Evolutionary conservation across 2,888 invertebrate genomes (phyloP).

Genomic region (Agrochola macilenta): DNA sequence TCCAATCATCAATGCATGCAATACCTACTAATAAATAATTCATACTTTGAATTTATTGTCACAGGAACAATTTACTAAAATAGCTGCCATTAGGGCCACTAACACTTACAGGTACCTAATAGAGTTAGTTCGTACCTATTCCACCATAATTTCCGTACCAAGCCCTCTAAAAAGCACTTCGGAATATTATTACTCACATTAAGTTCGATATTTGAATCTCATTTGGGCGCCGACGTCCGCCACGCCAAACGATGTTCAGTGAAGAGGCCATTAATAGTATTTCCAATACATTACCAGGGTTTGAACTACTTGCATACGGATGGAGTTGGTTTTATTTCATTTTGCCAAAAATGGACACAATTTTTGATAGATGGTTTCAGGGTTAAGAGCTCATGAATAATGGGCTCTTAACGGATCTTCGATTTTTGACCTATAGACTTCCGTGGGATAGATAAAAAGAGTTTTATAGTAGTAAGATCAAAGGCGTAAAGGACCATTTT

Average conservation of each 20-base stretch:
- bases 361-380: neutral
- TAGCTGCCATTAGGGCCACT: slow-evolving; percentile 2
- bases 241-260: slow-evolving; percentile 55
- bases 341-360: slow-evolving; percentile 10
- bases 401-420: too few relatives aligned
- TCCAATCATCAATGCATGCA: too few relatives aligned
- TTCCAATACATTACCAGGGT: slow-evolving; percentile 52
- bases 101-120: neutral
- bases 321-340: slow-evolving; percentile 23
- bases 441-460: neutral
- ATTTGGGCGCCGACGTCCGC: slow-evolving; percentile 40
- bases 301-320: slow-evolving; percentile 15
- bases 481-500: neutral
- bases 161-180: slow-evolving; percentile 36
- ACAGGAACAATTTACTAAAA: slow-evolving; percentile 2
- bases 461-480: neutral
- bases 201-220: slow-evolving; percentile 58
- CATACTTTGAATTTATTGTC: neutral
- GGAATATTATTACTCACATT: slow-evolving; percentile 43
- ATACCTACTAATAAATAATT: too few relatives aligned
- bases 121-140: slow-evolving; percentile 4
- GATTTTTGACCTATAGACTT: neutral
- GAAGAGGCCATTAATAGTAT: slow-evolving; percentile 47
- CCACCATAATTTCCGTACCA: slow-evolving; percentile 1
- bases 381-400: neutral